Percentiles rank a stretch among this genome's conserved stretches.
Conservation (phyloP, 2,797 vertebrate species). For the Sebastiscus tertius region DNA sequence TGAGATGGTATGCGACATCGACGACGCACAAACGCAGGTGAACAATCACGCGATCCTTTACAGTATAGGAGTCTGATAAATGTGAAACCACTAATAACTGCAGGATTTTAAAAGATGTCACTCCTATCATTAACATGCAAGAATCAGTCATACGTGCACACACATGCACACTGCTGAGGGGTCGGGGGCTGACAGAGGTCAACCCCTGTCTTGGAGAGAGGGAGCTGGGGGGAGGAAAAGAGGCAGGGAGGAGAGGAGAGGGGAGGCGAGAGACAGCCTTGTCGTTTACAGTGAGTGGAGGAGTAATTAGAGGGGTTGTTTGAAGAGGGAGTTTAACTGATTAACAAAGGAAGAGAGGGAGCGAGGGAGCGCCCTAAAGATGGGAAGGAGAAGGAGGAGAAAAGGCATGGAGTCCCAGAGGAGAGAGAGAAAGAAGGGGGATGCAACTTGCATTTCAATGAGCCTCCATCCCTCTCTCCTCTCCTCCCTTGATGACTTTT, state of each 20-base stretch:
- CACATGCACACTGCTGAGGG: slow-evolving; percentile 36
- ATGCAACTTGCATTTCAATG: slow-evolving; percentile 85
- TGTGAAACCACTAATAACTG: slow-evolving; percentile 50
- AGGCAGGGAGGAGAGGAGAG: slow-evolving; percentile 41
- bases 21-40: not conserved
- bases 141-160: slow-evolving; percentile 19
- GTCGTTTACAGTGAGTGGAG: slow-evolving; percentile 83
- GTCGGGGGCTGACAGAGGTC: slow-evolving; percentile 83
- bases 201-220: slow-evolving; percentile 72
- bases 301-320: slow-evolving; percentile 88
- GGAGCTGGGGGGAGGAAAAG: slow-evolving; percentile 38
- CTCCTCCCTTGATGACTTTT: slow-evolving; percentile 82
- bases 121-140: slow-evolving; percentile 55
- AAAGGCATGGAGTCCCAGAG: slow-evolving; percentile 70
- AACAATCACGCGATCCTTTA: slow-evolving; percentile 10
- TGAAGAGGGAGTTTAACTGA: slow-evolving; percentile 90
- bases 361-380: slow-evolving; percentile 70
- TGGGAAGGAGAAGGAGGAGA: slow-evolving; percentile 70
- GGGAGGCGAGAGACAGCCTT: slow-evolving; percentile 71
- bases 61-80: slow-evolving; percentile 25
- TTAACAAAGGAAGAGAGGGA: slow-evolving; percentile 85
- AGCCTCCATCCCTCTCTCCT: slow-evolving; percentile 77
- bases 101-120: slow-evolving; percentile 53
- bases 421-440: slow-evolving; percentile 60
- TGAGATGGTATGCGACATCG: not conserved